Evolutionary conservation across 2,888 invertebrate species (phyloP).

Genomic region (Caenorhabditis zanzibari): DNA sequence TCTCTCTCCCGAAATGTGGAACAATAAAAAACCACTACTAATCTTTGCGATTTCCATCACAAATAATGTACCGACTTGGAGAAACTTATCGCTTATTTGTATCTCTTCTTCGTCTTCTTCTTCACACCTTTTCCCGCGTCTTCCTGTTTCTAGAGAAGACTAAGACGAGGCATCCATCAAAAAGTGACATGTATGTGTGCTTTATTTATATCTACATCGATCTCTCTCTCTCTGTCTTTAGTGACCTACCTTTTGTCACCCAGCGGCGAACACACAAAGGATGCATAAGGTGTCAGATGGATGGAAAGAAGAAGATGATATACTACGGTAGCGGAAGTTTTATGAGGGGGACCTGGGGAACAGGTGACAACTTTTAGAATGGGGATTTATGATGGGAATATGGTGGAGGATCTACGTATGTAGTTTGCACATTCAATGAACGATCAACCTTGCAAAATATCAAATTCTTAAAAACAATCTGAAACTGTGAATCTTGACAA

Average conservation of each 20-base stretch:
- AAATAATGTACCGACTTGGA: too few species aligned
- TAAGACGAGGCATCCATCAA: constrained; percentile 11
- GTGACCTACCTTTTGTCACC: constrained; percentile 28
- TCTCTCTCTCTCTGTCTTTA: constrained; percentile 14
- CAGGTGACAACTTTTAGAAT: not conserved
- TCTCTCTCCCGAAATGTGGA: too few species aligned
- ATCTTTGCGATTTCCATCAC: too few species aligned
- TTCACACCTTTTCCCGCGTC: constrained; percentile 22
- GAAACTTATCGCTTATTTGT: constrained; percentile 14
- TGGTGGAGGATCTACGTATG: too few species aligned
- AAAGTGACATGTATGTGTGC: constrained; percentile 1
- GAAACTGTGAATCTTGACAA: too few species aligned
- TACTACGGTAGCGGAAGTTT: constrained; percentile 6
- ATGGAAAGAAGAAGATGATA: not conserved
- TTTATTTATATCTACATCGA: not conserved
- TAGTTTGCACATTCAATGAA: too few species aligned
- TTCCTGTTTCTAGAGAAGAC: too few species aligned
- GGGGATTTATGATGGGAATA: too few species aligned
- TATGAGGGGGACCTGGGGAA: not conserved
- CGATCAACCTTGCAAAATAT: too few species aligned
- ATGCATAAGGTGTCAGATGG: constrained; percentile 24
- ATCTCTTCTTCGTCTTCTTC: too few species aligned
- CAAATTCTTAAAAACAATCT: too few species aligned
- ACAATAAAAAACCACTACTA: too few species aligned
- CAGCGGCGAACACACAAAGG: constrained; percentile 19